A percentile compares a stretch with the other conserved stretches of the same genome.
phyloP scores from a whole-genome alignment of 2,113 vertebrate genomes.

The Gambusia affinis region DNA sequence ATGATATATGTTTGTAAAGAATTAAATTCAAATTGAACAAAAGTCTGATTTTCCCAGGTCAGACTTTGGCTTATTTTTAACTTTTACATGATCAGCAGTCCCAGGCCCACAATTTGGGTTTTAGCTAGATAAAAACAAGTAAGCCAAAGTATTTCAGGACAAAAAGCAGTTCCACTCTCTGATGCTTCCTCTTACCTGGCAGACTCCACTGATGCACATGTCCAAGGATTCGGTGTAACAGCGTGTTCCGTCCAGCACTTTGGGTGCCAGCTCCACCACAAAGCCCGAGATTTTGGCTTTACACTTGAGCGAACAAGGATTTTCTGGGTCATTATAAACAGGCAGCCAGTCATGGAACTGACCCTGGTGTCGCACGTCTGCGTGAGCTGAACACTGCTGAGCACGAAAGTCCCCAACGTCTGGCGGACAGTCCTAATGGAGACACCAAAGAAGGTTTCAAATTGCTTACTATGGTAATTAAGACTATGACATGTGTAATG shows the following conservation, averaged over 20 bases:
- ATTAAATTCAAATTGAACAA: not conserved
- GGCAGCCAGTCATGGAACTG: conserved; percentile 95
- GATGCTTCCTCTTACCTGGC: conserved; percentile 82
- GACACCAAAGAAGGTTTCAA: not conserved
- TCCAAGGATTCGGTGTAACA: conserved; percentile 96
- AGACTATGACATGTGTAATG: not conserved
- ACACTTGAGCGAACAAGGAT: conserved; percentile 93
- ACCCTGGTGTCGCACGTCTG: conserved; percentile 91
- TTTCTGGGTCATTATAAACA: conserved; percentile 90
- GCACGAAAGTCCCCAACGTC: conserved; percentile 94
- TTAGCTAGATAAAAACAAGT: not conserved
- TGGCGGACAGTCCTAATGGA: conserved; percentile 88
- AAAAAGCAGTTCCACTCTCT: not conserved
- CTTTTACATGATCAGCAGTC: too few relatives aligned
- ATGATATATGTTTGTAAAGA: not conserved
- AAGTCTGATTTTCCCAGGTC: not conserved
- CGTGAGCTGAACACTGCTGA: conserved; percentile 96
- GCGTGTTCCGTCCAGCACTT: conserved; percentile 95
- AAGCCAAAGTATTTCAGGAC: not conserved
- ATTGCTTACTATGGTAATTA: not conserved
- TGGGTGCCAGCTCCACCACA: conserved; percentile 92
- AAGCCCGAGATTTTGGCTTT: conserved; percentile 84
- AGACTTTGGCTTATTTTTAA: not conserved
- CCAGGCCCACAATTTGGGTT: not conserved
- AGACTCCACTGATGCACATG: conserved; percentile 96